phyloP scores from a whole-genome alignment of 2,888 invertebrate species.

The Tinea semifulvella region DNA sequence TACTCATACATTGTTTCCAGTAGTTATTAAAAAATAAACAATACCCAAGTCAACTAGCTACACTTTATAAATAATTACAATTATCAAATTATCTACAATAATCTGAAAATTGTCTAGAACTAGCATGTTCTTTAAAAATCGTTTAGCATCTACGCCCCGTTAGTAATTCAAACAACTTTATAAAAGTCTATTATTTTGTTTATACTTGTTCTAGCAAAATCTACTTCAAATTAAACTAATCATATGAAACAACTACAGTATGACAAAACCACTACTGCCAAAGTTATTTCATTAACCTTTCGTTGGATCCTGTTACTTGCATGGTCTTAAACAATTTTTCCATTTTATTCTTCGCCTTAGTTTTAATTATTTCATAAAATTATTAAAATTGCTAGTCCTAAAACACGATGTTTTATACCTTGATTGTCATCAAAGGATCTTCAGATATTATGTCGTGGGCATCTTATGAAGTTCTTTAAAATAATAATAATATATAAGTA shows the following conservation, averaged over 20 bases:
- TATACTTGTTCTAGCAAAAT: conserved; percentile 8
- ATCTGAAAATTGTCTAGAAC: conserved; percentile 2
- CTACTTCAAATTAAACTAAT: neutral
- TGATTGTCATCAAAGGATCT: neutral
- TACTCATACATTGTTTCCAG: conserved; percentile 2
- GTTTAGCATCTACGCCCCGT: conserved; percentile 65
- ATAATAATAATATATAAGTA: neutral
- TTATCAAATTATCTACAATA: conserved; percentile 7
- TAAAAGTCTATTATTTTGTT: conserved; percentile 11
- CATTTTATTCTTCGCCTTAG: neutral
- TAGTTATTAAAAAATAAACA: conserved; percentile 5
- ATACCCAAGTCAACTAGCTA: conserved; percentile 11
- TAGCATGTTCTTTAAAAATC: conserved; percentile 7
- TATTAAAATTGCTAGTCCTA: conserved; percentile 7
- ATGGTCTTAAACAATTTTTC: conserved; percentile 1
- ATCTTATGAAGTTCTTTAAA: conserved; percentile 1
- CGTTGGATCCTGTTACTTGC: neutral
- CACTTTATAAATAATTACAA: neutral
- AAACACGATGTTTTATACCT: neutral
- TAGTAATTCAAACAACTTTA: conserved; percentile 36
- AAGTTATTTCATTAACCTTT: conserved; percentile 12
- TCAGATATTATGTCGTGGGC: neutral
- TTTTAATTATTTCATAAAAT: neutral
- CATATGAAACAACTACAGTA: conserved; percentile 1
- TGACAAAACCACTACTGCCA: conserved; percentile 6